Evolutionary conservation across 1,140 invertebrate species (phyloP).

Genomic region (Bombus fervidus): DNA sequence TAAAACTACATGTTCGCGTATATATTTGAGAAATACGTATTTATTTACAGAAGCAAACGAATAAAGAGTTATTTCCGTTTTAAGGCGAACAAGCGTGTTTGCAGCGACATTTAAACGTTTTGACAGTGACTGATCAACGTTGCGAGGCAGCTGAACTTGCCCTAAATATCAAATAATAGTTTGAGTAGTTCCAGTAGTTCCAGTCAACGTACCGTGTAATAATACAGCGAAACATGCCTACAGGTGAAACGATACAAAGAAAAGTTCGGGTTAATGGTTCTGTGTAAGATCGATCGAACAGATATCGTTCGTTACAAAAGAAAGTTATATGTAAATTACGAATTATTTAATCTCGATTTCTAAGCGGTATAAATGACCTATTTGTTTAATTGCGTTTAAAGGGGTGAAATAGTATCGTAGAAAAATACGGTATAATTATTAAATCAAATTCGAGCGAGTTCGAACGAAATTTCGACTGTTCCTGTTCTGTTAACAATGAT

Average conservation of each 20-base stretch:
- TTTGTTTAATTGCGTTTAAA: neutral
- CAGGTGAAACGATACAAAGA: neutral
- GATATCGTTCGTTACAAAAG: no score
- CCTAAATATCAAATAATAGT: constrained; percentile 40
- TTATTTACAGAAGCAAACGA: neutral
- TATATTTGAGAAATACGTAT: neutral
- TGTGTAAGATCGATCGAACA: neutral
- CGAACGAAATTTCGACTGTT: neutral
- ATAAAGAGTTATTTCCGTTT: neutral
- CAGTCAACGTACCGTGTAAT: constrained; percentile 41
- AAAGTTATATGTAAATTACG: neutral
- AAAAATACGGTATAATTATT: neutral
- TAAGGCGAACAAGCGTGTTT: neutral
- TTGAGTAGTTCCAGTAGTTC: constrained; percentile 10
- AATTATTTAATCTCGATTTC: neutral
- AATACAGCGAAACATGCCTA: neutral
- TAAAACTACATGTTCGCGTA: no score
- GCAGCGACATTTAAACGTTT: neutral
- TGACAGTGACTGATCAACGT: constrained; percentile 17
- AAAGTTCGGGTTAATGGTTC: constrained; percentile 1
- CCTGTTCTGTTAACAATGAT: neutral
- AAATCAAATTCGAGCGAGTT: neutral
- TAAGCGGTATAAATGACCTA: neutral
- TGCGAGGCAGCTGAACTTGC: constrained; percentile 32
- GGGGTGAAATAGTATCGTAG: no score